phyloP scores from a whole-genome alignment of 2,888 invertebrate species.

The Sipha maydis region DNA sequence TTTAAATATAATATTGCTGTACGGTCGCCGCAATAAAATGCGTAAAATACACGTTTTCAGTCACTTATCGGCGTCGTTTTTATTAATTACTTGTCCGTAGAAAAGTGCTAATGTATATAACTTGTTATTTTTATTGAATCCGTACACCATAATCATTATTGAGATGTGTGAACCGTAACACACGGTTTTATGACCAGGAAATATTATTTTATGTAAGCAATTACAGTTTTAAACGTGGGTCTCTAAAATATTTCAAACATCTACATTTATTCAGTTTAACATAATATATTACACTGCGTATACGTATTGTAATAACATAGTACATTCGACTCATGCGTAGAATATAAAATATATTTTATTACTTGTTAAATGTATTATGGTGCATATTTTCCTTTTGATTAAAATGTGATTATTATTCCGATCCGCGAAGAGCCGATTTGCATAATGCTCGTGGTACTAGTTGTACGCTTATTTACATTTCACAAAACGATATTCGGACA shows the following conservation, averaged over 20 bases:
- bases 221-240: background rate
- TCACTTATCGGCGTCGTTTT: background rate
- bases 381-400: background rate
- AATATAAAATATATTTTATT: background rate
- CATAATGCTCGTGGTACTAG: too few species aligned
- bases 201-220: background rate
- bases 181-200: constrained; percentile 36
- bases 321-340: background rate
- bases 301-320: background rate
- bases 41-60: background rate
- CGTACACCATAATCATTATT: background rate
- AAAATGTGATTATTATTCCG: background rate
- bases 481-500: background rate
- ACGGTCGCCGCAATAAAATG: background rate
- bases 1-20: background rate
- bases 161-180: background rate
- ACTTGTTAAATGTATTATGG: background rate
- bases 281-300: background rate
- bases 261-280: background rate
- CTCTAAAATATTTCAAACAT: background rate
- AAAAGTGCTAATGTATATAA: constrained; percentile 25
- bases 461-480: background rate
- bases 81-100: constrained; percentile 3
- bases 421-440: too few species aligned
- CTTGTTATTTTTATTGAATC: constrained; percentile 34